phyloP scores from a whole-genome alignment of 2,888 invertebrate species.

The Anthophora plumipes region DNA sequence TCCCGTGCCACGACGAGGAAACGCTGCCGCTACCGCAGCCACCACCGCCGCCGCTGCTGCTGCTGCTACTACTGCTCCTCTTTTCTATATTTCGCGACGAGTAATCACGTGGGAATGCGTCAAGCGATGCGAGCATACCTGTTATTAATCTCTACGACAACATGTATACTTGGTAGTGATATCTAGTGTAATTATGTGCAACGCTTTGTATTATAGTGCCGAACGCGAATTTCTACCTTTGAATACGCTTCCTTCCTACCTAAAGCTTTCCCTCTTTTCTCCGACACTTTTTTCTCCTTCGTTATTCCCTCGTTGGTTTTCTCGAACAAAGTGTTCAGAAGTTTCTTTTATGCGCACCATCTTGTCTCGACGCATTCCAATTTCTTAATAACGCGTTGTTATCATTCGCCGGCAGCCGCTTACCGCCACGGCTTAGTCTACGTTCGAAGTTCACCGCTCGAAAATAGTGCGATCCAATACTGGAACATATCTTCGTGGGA shows the following conservation, averaged over 20 bases:
- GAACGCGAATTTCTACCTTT: constrained; percentile 34
- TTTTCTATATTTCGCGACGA: constrained; percentile 54
- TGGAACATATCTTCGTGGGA: constrained; percentile 49
- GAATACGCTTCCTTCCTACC: constrained; percentile 33
- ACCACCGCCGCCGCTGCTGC: constrained; percentile 31
- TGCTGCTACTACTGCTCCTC: constrained; percentile 19
- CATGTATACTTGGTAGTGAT: constrained; percentile 44
- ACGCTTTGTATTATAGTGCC: constrained; percentile 25
- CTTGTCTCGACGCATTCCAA: constrained; percentile 33
- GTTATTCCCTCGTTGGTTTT: constrained; percentile 34
- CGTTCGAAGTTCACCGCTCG: constrained; percentile 39
- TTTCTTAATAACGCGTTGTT: constrained; percentile 59
- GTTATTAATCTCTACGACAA: constrained; percentile 52
- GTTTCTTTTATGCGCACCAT: constrained; percentile 28
- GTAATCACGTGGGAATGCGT: constrained; percentile 80
- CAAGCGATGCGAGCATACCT: constrained; percentile 66
- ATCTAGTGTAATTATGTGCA: constrained; percentile 57
- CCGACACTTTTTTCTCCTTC: constrained; percentile 3
- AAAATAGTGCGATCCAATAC: constrained; percentile 41
- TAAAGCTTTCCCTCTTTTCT: constrained; percentile 17
- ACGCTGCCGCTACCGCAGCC: constrained; percentile 39
- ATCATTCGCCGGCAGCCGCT: constrained; percentile 54
- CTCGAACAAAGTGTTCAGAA: constrained; percentile 54
- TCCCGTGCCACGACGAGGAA: constrained; percentile 50
- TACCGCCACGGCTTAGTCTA: constrained; percentile 33